A percentile compares a stretch with the other conserved stretches of the same genome.
Conservation (phyloP, 2,888 invertebrate species). For the Corythucha ciliata region DNA sequence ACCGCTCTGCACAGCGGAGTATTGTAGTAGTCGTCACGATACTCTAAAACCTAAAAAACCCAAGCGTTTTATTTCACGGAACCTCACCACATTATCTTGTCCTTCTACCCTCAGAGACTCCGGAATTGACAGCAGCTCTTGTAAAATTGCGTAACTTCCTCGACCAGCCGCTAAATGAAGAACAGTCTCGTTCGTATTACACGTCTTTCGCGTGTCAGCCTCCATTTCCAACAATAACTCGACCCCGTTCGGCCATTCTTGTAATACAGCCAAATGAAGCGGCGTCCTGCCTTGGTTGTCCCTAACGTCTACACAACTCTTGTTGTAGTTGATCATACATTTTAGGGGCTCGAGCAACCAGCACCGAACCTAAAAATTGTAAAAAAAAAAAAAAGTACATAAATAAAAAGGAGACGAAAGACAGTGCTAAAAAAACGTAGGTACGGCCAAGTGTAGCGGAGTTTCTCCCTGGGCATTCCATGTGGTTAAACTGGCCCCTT, state of each 20-base stretch:
- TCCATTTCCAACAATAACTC: constrained; percentile 46
- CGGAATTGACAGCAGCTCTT: constrained; percentile 46
- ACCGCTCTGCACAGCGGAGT: constrained; percentile 51
- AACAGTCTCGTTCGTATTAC: constrained; percentile 42
- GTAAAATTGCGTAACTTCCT: constrained; percentile 46
- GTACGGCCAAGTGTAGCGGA: constrained; percentile 48
- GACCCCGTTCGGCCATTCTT: constrained; percentile 47
- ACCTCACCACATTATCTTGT: background rate
- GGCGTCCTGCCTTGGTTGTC: constrained; percentile 44
- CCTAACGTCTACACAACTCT: constrained; percentile 43
- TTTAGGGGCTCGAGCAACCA: too few species aligned
- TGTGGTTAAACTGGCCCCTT: constrained; percentile 23
- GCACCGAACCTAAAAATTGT: too few species aligned
- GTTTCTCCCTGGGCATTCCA: constrained; percentile 45
- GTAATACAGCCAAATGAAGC: constrained; percentile 46
- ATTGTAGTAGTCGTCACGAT: constrained; percentile 40
- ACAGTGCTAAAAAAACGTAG: too few species aligned
- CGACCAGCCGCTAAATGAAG: constrained; percentile 48
- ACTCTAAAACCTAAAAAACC: constrained; percentile 25
- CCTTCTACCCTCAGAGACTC: constrained; percentile 39
- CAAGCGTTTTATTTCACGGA: background rate
- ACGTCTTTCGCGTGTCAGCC: constrained; percentile 43
- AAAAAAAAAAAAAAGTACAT: too few species aligned
- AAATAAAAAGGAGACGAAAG: too few species aligned
- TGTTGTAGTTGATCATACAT: too few species aligned